phyloP scores from a whole-genome alignment of 92 coral and sea anemone species.

The Phenganax stokvisi region DNA sequence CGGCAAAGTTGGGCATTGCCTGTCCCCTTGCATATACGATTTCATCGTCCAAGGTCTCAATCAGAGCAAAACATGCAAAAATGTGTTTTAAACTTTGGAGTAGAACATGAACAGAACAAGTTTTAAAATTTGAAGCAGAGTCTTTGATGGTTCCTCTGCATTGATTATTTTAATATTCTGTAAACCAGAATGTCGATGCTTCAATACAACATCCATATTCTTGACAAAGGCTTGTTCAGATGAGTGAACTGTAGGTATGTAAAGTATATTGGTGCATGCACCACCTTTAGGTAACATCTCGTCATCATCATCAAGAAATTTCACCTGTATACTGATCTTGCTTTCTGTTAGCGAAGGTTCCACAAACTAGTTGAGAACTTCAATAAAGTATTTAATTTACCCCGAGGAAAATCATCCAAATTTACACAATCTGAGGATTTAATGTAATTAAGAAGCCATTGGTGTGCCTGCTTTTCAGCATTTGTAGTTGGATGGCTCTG shows the following conservation, averaged over 20 bases:
- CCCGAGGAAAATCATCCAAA: not conserved
- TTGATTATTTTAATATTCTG: not conserved
- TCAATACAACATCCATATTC: conserved; percentile 1
- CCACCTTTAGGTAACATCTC: conserved; percentile 15
- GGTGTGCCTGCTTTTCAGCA: conserved; percentile 23
- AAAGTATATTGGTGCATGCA: not conserved
- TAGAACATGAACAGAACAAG: too few species aligned
- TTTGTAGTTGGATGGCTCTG: not conserved
- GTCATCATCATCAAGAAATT: conserved; percentile 14
- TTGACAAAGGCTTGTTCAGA: not conserved
- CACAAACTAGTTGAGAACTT: conserved; percentile 23
- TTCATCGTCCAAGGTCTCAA: too few species aligned
- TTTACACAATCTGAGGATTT: conserved; percentile 5
- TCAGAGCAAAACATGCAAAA: too few species aligned
- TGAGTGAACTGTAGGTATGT: conserved; percentile 12
- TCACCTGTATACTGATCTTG: not conserved
- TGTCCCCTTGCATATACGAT: too few species aligned
- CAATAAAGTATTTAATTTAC: conserved; percentile 5
- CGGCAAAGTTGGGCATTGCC: too few species aligned
- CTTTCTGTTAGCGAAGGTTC: conserved; percentile 12
- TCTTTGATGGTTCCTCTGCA: too few species aligned
- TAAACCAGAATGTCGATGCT: not conserved
- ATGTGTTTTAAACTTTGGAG: too few species aligned
- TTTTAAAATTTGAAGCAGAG: too few species aligned
- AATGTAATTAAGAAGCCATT: conserved; percentile 17